Percentiles rank a stretch among this genome's conserved stretches.
Evolutionary conservation across 1,140 invertebrate species (phyloP).

Genomic region (Caenorhabditis briggsae): DNA sequence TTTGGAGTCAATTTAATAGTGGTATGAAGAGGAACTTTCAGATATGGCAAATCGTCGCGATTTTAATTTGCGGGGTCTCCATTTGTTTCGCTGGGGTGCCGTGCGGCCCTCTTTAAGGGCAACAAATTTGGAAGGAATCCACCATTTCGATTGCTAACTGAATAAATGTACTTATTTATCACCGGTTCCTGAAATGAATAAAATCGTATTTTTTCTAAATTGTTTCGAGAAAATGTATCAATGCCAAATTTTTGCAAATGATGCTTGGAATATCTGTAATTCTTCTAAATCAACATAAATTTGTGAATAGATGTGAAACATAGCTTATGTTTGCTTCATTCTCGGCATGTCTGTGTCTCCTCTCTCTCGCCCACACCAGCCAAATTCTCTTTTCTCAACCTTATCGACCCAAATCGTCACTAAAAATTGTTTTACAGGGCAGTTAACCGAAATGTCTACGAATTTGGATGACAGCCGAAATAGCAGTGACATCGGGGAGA

Average conservation of each 20-base stretch:
- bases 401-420: no score
- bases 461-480: not conserved
- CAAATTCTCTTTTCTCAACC: not conserved
- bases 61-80: no score
- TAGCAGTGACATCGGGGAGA: not conserved
- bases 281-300: not conserved
- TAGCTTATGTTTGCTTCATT: not conserved
- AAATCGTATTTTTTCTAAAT: no score
- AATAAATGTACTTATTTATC: no score
- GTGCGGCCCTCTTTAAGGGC: no score
- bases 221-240: no score
- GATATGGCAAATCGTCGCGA: conserved; percentile 87
- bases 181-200: no score
- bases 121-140: no score
- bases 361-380: not conserved
- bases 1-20: conserved; percentile 85
- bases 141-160: no score
- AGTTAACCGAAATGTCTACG: not conserved
- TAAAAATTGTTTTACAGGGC: not conserved
- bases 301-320: no score
- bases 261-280: not conserved
- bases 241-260: no score
- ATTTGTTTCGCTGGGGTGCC: no score
- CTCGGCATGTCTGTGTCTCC: not conserved
- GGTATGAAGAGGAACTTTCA: conserved; percentile 94